A percentile compares a stretch with the other conserved stretches of the same genome.
phyloP scores from a whole-genome alignment of 92 coral and sea anemone species.

The Blastomussa wellsi region DNA sequence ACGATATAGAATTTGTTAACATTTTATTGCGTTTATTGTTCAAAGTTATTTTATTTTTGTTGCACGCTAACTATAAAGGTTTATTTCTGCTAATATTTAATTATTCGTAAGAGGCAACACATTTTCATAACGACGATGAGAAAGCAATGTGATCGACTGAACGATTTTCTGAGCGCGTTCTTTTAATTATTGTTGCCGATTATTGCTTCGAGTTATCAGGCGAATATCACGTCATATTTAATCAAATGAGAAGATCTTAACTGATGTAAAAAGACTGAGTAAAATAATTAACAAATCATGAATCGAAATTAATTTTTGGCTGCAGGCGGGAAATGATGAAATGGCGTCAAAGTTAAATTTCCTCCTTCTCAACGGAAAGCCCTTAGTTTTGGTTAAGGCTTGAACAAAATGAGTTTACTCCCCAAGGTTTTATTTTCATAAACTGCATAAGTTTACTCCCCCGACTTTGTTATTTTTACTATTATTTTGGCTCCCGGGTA shows the following conservation, averaged over 20 bases:
- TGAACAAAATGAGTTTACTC: constrained; percentile 14
- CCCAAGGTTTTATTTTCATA: constrained; percentile 33
- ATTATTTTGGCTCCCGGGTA: background rate
- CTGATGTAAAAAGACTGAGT: constrained; percentile 27
- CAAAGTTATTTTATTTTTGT: background rate
- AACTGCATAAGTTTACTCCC: background rate
- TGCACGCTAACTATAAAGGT: background rate
- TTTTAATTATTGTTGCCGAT: constrained; percentile 1
- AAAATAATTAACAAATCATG: constrained; percentile 58
- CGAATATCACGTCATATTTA: constrained; percentile 15
- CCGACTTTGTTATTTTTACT: constrained; percentile 1
- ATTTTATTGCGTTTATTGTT: background rate
- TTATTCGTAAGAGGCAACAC: background rate
- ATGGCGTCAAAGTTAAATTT: constrained; percentile 8
- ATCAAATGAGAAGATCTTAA: constrained; percentile 34
- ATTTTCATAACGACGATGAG: background rate
- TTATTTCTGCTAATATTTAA: background rate
- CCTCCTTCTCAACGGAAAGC: constrained; percentile 25
- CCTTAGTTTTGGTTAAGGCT: background rate
- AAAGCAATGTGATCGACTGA: background rate
- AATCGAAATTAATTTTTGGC: constrained; percentile 6
- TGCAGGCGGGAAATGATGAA: constrained; percentile 6
- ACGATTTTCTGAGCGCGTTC: background rate
- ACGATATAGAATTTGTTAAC: background rate
- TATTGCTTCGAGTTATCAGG: background rate